Base-by-base conservation (phyloP, 2,888 invertebrate genomes). In the Microplitis manilae region DNA sequence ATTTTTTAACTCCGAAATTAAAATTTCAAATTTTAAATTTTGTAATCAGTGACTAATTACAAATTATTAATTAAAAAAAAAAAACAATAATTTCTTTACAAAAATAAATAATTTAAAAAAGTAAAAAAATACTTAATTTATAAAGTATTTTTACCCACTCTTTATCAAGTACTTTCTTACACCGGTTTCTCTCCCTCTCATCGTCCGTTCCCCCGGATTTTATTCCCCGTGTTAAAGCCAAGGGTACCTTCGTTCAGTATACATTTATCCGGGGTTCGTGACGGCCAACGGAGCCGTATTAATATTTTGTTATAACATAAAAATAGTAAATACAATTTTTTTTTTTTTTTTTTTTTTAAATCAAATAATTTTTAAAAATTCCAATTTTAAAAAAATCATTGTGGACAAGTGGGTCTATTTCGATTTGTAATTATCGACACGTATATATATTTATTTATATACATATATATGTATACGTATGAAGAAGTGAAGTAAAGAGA, bases 191-290 rank as follows among this genome's bases (percentile, higher is more conserved):
- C 73, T 72, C 80, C 76, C 71, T 73, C 74, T 75, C 70, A 62
- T 62, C 50, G 50, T 30, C 61, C 72, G 73, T 62, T 67, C 67
- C 78, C 41, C 68, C 64, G 68, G 39, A 2, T 38, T n/a, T 30
- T 38, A 67, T 65, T 59, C 73, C 67, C 68, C 70, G 78, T 79
- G 72, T 78, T 50, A 50, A 77, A 76, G 77, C 78, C 80, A 80
- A 81, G 80, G 78, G 79, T 77, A 77, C 75, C 77, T 77, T 75
- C 70, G 77, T 73, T 74, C 81, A 80, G 80, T 81, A 78, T 77
- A 79, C 80, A 79, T 70, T 80, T 80, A 81, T 79, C 78, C 79
- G 78, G 80, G 77, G 80, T 78, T 77, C 78, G 75, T 68, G 79
- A 75, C 78, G 79, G 80, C 77, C 75, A 30, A 30, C 30, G 30